Evolutionary conservation across 2,113 vertebrate genomes (phyloP), one percentile per base, ranked within the genome.

Genomic region (Orthonyx spaldingii): DNA sequence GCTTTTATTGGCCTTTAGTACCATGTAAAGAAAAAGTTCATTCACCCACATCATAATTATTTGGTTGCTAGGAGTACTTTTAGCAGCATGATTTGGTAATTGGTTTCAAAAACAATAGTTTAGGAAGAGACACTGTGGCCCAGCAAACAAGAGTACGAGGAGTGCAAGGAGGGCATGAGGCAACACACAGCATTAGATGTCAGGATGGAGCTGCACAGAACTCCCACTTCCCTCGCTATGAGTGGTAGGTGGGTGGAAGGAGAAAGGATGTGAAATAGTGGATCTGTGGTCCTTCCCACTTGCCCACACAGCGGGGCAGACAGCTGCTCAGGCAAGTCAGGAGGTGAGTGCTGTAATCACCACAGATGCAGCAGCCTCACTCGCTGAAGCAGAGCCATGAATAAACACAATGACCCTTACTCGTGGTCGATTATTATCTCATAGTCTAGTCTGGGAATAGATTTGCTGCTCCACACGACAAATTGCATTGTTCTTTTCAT

Each of bases 31-130:
- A 55, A 94, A 71, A 93, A 42, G 59, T 83, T 94, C 23, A 63
- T 66, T 91, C 75, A 86, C 39, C 47, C 66, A 94, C 90, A 77
- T 32, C 59, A 61, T 84, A 91, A 91, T 94, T 94, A 79, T 65
- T 96, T 88, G 50, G 75, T 72, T 91, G 79, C 61, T 90, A 77
- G 55, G 47, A 74, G 24, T 94, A 88, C 74, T 96, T 95, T 94
- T 93, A 96, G 90, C 90, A 77, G 35, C 47, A 84, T 1, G 2
- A 74, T 91, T 95, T 66, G 35, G 76, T 80, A 88, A 77, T 41
- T 83, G 27, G 50, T 70, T 95, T 46, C 59, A 94, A 94, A 94
- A 49, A 93, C 47, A 95, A 56, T 77, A 47, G 27, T 70, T 77
- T 33, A 83, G 49, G 74, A 82, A 49, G 68, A 71, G 33, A 50